Conservation (phyloP, 2,888 invertebrate genomes). For the Hypselothyrea guttata region DNA sequence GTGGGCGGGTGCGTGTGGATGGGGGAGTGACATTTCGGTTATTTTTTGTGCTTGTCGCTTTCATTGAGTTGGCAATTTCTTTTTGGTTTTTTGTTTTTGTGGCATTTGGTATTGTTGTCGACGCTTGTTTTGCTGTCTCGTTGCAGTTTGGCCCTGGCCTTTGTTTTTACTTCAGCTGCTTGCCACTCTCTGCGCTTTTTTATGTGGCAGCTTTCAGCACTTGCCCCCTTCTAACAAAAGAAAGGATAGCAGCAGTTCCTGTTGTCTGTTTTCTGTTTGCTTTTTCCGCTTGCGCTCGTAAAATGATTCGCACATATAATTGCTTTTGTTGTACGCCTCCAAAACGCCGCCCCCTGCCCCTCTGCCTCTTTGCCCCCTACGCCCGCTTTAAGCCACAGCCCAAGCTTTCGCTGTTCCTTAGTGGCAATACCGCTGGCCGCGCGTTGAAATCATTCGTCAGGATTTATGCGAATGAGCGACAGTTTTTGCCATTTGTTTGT, state of each 20-base stretch:
- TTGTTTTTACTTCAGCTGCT: constrained; percentile 51
- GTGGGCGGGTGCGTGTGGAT: too few relatives aligned
- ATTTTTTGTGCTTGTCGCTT: constrained; percentile 52
- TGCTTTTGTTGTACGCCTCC: constrained; percentile 63
- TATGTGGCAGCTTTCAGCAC: constrained; percentile 45
- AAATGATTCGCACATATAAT: constrained; percentile 78
- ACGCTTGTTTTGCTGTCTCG: too few relatives aligned
- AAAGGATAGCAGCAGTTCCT: constrained; percentile 25
- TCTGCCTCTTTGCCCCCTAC: too few relatives aligned
- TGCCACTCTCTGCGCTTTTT: constrained; percentile 14
- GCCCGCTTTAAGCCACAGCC: too few relatives aligned
- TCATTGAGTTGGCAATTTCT: constrained; percentile 76
- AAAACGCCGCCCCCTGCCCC: constrained; percentile 13
- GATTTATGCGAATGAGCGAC: constrained; percentile 79
- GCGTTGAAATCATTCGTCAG: constrained; percentile 79
- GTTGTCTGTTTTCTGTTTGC: constrained; percentile 37
- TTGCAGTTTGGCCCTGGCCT: constrained; percentile 39
- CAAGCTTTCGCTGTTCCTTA: too few relatives aligned
- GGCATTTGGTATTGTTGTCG: constrained; percentile 69
- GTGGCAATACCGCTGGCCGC: constrained; percentile 20
- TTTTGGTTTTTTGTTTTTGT: constrained; percentile 35
- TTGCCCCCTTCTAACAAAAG: not conserved
- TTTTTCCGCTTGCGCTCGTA: constrained; percentile 59
- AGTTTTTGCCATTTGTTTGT: constrained; percentile 75
- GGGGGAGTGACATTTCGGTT: not conserved